These are phyloP conservation scores for Apteryx mantelli DNA, from an alignment of 2,113 vertebrate genomes.

Conservation along the genomic window DNA sequence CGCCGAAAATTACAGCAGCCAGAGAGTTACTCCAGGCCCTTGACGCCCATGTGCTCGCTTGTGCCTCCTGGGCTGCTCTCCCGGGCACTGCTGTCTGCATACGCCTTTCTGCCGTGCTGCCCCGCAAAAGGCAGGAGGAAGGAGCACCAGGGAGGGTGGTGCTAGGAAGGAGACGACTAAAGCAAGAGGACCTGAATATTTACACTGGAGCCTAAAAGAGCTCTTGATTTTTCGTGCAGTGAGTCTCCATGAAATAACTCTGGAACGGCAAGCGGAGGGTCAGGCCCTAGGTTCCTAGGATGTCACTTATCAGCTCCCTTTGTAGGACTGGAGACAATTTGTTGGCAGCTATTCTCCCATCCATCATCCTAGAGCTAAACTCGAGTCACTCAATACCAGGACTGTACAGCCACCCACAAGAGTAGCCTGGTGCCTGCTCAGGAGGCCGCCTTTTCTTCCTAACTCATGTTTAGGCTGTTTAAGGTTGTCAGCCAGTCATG, in stretches of 20 bases:
- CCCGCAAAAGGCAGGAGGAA: too few relatives aligned
- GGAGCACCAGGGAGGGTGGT: neutral
- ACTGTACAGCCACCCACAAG: neutral
- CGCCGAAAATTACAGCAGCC: neutral
- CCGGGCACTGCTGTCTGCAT: neutral
- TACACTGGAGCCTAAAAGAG: neutral
- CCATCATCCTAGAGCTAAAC: neutral
- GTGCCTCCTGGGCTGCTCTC: too few relatives aligned
- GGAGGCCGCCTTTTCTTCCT: neutral
- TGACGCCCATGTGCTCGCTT: neutral
- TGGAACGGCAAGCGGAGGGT: neutral
- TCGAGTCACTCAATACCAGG: fast-evolving
- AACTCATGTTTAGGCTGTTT: neutral
- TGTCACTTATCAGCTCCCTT: neutral
- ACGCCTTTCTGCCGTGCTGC: too few relatives aligned
- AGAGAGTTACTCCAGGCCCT: too few relatives aligned
- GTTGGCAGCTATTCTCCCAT: neutral
- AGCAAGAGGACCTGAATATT: neutral
- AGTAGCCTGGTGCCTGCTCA: neutral
- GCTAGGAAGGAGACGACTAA: neutral
- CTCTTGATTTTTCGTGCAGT: neutral
- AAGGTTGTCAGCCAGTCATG: neutral
- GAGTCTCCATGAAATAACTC: neutral
- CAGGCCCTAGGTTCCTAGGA: fast-evolving
- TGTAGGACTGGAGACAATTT: neutral